Evolutionary conservation across 2,888 invertebrate species (phyloP).

Genomic region (Dynastes tityus): DNA sequence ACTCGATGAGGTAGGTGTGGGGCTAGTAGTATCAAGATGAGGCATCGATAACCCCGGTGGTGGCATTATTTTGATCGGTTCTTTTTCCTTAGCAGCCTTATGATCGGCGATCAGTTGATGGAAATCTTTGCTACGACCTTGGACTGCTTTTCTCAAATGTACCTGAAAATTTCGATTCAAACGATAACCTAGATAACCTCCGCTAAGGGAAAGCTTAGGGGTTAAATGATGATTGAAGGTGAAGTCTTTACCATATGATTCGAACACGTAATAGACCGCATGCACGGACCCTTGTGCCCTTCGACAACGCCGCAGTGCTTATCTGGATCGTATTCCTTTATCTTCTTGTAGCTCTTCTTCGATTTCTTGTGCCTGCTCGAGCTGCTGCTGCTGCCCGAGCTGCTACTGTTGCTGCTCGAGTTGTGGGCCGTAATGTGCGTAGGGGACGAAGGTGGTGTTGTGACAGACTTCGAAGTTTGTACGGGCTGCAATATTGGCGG

Average conservation of each 20-base stretch:
- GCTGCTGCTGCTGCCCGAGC: slow-evolving; percentile 55
- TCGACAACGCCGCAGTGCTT: slow-evolving; percentile 87
- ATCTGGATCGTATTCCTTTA: slow-evolving; percentile 83
- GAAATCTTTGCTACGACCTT: slow-evolving; percentile 64
- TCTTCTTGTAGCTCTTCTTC: slow-evolving; percentile 59
- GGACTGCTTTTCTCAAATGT: slow-evolving; percentile 63
- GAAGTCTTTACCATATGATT: slow-evolving; percentile 63
- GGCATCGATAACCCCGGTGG: slow-evolving; percentile 14
- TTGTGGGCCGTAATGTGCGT: slow-evolving; percentile 49
- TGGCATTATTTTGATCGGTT: slow-evolving; percentile 31
- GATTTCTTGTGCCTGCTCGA: slow-evolving; percentile 58
- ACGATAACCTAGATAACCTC: not conserved
- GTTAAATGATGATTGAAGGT: not conserved
- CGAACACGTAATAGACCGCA: slow-evolving; percentile 81
- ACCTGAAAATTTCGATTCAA: slow-evolving; percentile 59
- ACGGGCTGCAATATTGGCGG: slow-evolving; percentile 56
- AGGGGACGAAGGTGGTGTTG: slow-evolving; percentile 50
- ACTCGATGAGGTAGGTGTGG: slow-evolving; percentile 40
- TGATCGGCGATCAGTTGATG: slow-evolving; percentile 63
- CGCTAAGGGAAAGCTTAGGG: not conserved
- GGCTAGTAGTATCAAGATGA: slow-evolving; percentile 17
- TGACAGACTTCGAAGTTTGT: slow-evolving; percentile 53
- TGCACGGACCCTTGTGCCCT: slow-evolving; percentile 83
- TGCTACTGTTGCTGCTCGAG: slow-evolving; percentile 50
- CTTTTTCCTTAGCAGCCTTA: slow-evolving; percentile 64